Evolutionary conservation across 2,888 invertebrate species (phyloP), one percentile per base, ranked within the genome.

Genomic region (Shargacucullia verbasci): DNA sequence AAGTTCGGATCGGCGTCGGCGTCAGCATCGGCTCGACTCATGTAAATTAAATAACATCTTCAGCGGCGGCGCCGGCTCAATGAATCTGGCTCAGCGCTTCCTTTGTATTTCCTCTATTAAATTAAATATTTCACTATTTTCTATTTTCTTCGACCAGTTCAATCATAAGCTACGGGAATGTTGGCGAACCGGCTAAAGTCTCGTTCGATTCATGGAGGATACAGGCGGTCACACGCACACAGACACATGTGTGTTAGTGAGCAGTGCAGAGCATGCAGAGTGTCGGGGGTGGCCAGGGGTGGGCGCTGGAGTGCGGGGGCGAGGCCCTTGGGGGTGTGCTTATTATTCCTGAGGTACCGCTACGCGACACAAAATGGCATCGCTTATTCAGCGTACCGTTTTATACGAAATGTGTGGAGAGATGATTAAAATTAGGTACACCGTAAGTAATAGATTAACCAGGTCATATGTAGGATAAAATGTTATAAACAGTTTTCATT

Each of bases 291-390:
- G 27, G 8, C 10, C 8, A 13, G 40, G 34, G 46, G 8, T 43
- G 20, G 14, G 20, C 6, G 25, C 11, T n/a, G 14, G 38, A n/a
- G n/a, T n/a, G 13, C 13, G 20, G 11, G 37, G 2, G 13, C 31
- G 13, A 25, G 37, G 48, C 55, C 45, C 50, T 47, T 35, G 45
- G 70, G 64, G 62, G 62, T 52, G 54, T 63, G 50, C 67, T 74
- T 77, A 65, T 74, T 77, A 76, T 62, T 77, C 75, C 37, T 59
- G 56, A 65, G 59, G 56, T 57, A 62, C 53, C 29, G 45, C 60
- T 46, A 40, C 47, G 59, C 54, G 67, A 59, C 55, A 62, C 56
- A 70, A 64, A 73, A 67, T 56, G 56, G 55, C 58, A 70, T 58
- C 55, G 56, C 68, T 70, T 62, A 57, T 73, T 68, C 67, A 73